phyloP scores from a whole-genome alignment of 2,888 invertebrate species.

The Xanthorhoe spadicearia region DNA sequence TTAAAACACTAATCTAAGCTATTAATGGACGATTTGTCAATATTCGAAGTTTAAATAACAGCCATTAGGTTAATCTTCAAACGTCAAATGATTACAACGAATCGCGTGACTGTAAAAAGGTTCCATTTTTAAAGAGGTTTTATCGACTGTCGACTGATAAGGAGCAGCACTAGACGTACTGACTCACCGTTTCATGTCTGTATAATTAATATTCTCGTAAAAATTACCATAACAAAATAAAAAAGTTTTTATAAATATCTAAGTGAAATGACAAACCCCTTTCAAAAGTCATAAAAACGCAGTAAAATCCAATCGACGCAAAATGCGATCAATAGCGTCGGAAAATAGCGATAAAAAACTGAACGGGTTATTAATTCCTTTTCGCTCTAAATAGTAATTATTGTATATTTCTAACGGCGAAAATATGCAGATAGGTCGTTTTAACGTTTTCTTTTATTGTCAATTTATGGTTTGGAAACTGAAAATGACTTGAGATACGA shows the following conservation, averaged over 20 bases:
- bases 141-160: conserved; percentile 66
- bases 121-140: conserved; percentile 74
- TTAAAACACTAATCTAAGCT: conserved; percentile 54
- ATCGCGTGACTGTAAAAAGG: conserved; percentile 77
- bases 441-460: conserved; percentile 78
- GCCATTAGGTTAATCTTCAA: conserved; percentile 73
- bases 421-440: conserved; percentile 76
- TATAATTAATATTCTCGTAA: conserved; percentile 13
- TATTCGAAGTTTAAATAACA: conserved; percentile 64
- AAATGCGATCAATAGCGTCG: conserved; percentile 55
- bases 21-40: conserved; percentile 76
- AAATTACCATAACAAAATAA: background rate
- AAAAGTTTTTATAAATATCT: background rate
- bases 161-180: conserved; percentile 29
- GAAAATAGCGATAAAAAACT: conserved; percentile 55
- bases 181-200: conserved; percentile 14
- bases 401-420: conserved; percentile 68
- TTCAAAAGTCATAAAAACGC: conserved; percentile 22
- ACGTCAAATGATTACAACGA: conserved; percentile 73
- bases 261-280: conserved; percentile 16
- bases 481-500: conserved; percentile 73
- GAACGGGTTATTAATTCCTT: conserved; percentile 75
- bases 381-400: conserved; percentile 61
- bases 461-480: conserved; percentile 82
- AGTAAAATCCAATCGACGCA: conserved; percentile 32